A percentile compares a stretch with the other conserved stretches of the same genome.
These are phyloP conservation scores for Myodes glareolus DNA, from an alignment of 2,113 vertebrate species.

Conservation along the genomic window DNA sequence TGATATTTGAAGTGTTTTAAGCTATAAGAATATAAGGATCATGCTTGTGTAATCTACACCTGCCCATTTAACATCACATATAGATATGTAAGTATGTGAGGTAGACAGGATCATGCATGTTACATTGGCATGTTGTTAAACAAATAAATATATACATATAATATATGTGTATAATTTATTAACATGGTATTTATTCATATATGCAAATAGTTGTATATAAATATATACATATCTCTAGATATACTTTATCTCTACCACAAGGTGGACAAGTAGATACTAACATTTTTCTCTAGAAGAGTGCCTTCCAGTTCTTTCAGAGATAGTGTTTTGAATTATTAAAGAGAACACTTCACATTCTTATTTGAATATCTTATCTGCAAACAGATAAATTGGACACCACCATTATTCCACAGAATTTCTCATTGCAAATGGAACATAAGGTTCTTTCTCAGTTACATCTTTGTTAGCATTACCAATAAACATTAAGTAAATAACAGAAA, in stretches of 20 bases:
- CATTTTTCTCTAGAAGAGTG: not conserved
- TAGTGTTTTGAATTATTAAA: conserved; percentile 69
- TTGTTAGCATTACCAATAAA: conserved; percentile 57
- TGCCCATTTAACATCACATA: not conserved
- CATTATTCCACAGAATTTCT: conserved; percentile 54
- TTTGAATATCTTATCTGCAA: conserved; percentile 65
- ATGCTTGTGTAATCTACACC: not conserved
- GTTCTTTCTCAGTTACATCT: conserved; percentile 1
- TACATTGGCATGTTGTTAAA: not conserved
- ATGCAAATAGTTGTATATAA: not conserved
- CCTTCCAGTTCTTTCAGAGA: conserved; percentile 9
- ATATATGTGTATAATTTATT: not conserved
- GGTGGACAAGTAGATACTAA: not conserved
- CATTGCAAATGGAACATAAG: not conserved
- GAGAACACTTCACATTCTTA: conserved; percentile 39
- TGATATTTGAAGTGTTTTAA: not conserved
- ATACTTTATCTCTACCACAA: not conserved
- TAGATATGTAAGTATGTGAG: not conserved
- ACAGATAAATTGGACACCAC: conserved; percentile 39
- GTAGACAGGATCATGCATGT: not conserved
- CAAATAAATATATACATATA: not conserved
- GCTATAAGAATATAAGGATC: not conserved
- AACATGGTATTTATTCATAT: not conserved
- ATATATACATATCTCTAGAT: not conserved
- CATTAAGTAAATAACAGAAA: conserved; percentile 42